Conservation (phyloP, 2,797 vertebrate species). For the Tiaroga cobitis region DNA sequence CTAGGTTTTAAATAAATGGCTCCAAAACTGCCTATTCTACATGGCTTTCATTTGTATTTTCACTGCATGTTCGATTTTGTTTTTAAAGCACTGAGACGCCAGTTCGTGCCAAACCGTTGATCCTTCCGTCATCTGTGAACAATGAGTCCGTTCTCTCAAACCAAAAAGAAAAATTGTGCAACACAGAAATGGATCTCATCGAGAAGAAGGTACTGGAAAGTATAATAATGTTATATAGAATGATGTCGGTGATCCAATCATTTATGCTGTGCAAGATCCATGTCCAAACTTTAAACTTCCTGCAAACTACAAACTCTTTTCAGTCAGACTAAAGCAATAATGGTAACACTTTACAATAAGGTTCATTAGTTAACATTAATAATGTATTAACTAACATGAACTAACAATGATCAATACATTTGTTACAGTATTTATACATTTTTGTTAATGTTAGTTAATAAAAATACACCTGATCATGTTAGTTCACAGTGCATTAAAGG, state of each 20-base stretch:
- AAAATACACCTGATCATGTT: too few species aligned
- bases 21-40: background rate
- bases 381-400: too few species aligned
- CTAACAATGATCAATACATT: too few species aligned
- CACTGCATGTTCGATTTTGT: background rate
- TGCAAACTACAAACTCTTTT: too few species aligned
- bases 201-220: slow-evolving; percentile 76
- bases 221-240: too few species aligned
- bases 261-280: background rate
- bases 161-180: slow-evolving; percentile 46
- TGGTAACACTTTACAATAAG: too few species aligned
- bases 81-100: slow-evolving; percentile 62
- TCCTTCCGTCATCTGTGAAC: slow-evolving; percentile 28
- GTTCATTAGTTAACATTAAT: too few species aligned
- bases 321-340: too few species aligned
- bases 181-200: slow-evolving; percentile 65
- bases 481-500: too few species aligned
- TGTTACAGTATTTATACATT: too few species aligned
- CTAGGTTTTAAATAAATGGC: background rate
- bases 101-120: slow-evolving; percentile 51
- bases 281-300: background rate
- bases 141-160: slow-evolving; percentile 33
- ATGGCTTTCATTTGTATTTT: background rate
- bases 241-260: background rate
- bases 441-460: too few species aligned